These are phyloP conservation scores for Phyllotreta cruciferae DNA, from an alignment of 2,888 invertebrate genomes.

Conservation along the genomic window DNA sequence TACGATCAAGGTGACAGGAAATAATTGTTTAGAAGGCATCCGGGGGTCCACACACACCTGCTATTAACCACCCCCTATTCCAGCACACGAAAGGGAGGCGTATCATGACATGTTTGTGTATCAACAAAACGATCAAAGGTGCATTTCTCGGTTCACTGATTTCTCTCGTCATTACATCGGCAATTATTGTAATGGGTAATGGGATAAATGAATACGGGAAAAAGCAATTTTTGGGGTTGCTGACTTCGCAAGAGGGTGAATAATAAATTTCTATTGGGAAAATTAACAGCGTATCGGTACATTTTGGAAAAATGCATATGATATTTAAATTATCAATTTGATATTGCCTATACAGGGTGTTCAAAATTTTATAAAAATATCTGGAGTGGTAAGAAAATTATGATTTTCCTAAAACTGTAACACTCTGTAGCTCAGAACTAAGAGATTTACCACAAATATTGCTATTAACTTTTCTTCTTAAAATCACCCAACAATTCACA, in stretches of 20 bases:
- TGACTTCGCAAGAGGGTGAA: conserved; percentile 22
- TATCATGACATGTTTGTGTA: conserved; percentile 13
- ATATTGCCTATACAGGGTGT: too few species aligned
- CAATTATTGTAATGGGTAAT: conserved; percentile 36
- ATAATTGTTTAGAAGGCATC: conserved; percentile 23
- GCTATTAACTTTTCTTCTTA: too few species aligned
- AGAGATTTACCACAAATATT: too few species aligned
- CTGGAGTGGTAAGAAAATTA: too few species aligned
- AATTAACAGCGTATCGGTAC: neutral
- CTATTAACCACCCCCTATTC: conserved; percentile 12
- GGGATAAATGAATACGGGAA: conserved; percentile 32
- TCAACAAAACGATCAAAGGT: conserved; percentile 38
- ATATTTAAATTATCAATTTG: neutral
- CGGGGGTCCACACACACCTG: conserved; percentile 20
- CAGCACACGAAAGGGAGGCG: conserved; percentile 17
- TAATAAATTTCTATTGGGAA: conserved; percentile 20
- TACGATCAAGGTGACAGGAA: conserved; percentile 28
- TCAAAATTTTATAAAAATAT: too few species aligned
- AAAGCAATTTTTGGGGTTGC: conserved; percentile 29
- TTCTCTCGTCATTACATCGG: conserved; percentile 37
- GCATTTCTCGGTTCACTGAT: conserved; percentile 42
- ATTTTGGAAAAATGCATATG: neutral
- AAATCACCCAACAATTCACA: too few species aligned
- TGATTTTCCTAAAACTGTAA: too few species aligned
- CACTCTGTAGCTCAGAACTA: too few species aligned